Conservation (phyloP, 2,113 vertebrate genomes). For the Phalacrocorax carbo region DNA sequence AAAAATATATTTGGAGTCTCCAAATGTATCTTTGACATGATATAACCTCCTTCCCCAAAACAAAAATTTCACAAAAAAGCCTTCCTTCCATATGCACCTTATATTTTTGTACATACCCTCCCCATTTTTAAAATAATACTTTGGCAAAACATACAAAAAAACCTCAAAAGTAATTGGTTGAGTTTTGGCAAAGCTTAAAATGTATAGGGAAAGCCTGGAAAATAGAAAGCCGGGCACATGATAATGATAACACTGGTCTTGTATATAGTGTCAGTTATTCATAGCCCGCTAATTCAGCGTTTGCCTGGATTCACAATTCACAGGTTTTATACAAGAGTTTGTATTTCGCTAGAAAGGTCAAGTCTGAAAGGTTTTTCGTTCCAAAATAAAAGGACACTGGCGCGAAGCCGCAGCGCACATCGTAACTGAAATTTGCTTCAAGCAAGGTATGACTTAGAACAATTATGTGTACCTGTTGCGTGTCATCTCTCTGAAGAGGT, state of each 20-base stretch:
- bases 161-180: not conserved
- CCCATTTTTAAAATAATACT: not conserved
- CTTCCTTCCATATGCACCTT: not conserved
- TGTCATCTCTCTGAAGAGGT: not conserved
- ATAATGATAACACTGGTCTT: not conserved
- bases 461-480: not conserved
- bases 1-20: not conserved
- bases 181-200: not conserved
- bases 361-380: not conserved
- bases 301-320: not conserved
- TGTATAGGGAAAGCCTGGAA: not conserved
- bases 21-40: not conserved
- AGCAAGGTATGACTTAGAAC: not conserved
- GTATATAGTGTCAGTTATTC: not conserved
- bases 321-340: not conserved
- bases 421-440: not conserved
- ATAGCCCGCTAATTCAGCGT: not conserved
- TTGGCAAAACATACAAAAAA: not conserved
- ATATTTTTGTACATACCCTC: not conserved
- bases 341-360: not conserved
- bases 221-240: not conserved
- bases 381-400: not conserved
- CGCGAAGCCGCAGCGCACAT: not conserved
- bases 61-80: not conserved
- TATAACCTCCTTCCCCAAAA: not conserved